Evolutionary conservation across 2,888 invertebrate genomes (phyloP).

Genomic region (Clusia tigrina): DNA sequence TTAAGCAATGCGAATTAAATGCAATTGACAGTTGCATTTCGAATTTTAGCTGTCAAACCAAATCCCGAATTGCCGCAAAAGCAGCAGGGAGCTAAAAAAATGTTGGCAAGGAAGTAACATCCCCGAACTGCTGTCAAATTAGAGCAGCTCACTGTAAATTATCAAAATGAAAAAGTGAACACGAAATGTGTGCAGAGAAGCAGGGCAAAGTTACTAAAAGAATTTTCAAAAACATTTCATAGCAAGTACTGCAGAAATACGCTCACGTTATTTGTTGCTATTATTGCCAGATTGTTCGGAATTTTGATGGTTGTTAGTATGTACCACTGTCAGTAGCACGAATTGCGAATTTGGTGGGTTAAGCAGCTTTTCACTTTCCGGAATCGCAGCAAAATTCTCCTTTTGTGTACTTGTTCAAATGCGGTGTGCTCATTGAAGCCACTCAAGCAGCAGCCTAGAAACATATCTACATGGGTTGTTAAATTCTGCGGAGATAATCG

Average conservation of each 20-base stretch:
- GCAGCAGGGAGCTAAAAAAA: conserved; percentile 26
- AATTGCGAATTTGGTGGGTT: conserved; percentile 16
- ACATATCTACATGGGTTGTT: too few species aligned
- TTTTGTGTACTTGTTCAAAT: too few species aligned
- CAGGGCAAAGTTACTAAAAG: too few species aligned
- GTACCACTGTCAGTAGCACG: neutral
- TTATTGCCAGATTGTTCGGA: neutral
- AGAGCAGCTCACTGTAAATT: conserved; percentile 39
- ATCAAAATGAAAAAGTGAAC: too few species aligned
- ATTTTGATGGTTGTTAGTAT: neutral
- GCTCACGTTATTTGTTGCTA: neutral
- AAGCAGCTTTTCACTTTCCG: conserved; percentile 15
- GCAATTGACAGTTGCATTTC: conserved; percentile 63
- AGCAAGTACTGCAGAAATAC: too few species aligned
- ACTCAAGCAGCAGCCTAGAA: too few species aligned
- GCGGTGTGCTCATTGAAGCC: too few species aligned
- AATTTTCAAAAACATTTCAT: too few species aligned
- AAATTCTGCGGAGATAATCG: too few species aligned
- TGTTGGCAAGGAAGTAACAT: conserved; percentile 22
- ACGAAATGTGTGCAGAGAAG: too few species aligned
- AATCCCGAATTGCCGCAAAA: conserved; percentile 53
- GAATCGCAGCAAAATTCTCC: neutral
- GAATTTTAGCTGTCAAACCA: conserved; percentile 55
- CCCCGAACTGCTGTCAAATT: conserved; percentile 49
- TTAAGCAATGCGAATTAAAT: conserved; percentile 51